Percentiles rank a stretch among this genome's conserved stretches.
These are phyloP conservation scores for Drosophila repleta DNA, from an alignment of 1,140 invertebrate species.

Conservation along the genomic window DNA sequence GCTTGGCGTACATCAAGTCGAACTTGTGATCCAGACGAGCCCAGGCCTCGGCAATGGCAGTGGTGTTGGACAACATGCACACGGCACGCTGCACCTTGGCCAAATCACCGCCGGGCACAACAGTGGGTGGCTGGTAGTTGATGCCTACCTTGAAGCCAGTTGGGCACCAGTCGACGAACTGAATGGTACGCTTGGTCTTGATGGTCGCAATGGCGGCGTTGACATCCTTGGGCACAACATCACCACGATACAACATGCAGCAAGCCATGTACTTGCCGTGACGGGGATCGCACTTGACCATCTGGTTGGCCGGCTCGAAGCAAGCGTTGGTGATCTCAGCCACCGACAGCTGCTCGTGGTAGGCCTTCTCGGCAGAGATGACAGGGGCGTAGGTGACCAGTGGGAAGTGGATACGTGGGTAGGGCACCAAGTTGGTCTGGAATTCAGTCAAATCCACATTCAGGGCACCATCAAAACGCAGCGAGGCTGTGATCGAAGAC, in stretches of 20 bases:
- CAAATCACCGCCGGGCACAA: conserved; percentile 92
- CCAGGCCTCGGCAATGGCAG: conserved; percentile 92
- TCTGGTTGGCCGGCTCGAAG: conserved; percentile 95
- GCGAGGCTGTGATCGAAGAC: conserved; percentile 94
- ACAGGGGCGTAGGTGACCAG: conserved; percentile 94
- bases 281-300: conserved; percentile 96
- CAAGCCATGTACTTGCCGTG: conserved; percentile 96
- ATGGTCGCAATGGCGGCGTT: conserved; percentile 93
- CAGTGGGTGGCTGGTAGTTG: conserved; percentile 92
- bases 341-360: conserved; percentile 92
- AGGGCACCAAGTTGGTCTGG: conserved; percentile 94
- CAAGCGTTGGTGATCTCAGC: conserved; percentile 95
- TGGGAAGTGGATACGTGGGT: conserved; percentile 93
- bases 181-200: conserved; percentile 93
- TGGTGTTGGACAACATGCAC: conserved; percentile 93
- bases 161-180: conserved; percentile 96
- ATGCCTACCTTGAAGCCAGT: conserved; percentile 94
- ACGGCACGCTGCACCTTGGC: conserved; percentile 90
- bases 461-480: conserved; percentile 94
- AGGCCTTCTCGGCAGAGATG: conserved; percentile 94
- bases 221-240: conserved; percentile 92
- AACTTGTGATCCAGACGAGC: conserved; percentile 92
- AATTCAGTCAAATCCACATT: conserved; percentile 96
- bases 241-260: conserved; percentile 91
- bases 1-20: conserved; percentile 92